Evolutionary conservation across 2,113 vertebrate genomes (phyloP).

Genomic region (Neogale vison): DNA sequence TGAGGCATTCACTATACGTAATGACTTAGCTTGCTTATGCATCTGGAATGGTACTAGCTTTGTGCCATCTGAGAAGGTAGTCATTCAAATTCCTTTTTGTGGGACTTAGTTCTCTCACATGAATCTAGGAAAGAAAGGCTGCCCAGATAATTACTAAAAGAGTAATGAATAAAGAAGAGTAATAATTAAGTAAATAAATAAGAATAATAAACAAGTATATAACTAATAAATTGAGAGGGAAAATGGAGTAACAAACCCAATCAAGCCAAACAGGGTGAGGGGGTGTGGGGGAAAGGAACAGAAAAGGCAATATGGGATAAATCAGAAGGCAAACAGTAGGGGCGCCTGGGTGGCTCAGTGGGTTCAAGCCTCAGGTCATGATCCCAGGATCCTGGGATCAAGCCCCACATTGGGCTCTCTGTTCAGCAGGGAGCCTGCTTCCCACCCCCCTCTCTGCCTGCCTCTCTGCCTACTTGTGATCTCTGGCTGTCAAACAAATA

Average conservation of each 20-base stretch:
- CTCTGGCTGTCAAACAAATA: no score
- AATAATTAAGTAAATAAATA: not conserved
- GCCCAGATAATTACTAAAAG: not conserved
- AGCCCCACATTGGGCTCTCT: no score
- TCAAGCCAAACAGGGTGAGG: not conserved
- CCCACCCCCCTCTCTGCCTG: no score
- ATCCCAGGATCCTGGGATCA: no score
- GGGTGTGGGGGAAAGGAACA: no score
- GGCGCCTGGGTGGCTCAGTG: no score
- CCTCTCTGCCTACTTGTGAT: no score
- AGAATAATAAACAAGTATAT: not conserved
- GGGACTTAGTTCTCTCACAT: not conserved
- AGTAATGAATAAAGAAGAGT: not conserved
- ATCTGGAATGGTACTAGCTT: not conserved
- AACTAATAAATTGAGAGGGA: not conserved
- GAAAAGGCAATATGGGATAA: not conserved
- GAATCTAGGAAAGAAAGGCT: not conserved
- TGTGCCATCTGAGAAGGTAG: not conserved
- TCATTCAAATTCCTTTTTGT: not conserved
- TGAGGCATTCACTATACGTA: not conserved
- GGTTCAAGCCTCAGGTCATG: no score
- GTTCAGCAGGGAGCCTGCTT: no score
- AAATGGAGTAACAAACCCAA: not conserved
- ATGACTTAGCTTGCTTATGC: not conserved
- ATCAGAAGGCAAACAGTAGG: not conserved